Evolutionary conservation across 2,888 invertebrate species (phyloP), one percentile per base, ranked within the genome.

Genomic region (Norana najaformis): DNA sequence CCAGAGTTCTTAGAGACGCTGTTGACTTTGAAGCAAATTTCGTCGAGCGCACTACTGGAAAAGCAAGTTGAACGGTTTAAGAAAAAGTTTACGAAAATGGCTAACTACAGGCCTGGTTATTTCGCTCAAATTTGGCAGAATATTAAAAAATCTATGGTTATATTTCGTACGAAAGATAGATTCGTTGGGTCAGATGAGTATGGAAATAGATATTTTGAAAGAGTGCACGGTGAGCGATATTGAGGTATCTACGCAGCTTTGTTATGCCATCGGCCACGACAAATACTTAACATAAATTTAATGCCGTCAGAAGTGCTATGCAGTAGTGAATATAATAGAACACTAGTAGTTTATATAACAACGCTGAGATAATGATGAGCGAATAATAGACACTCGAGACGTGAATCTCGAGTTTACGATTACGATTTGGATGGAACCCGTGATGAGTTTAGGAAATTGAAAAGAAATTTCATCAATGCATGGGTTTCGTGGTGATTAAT

Each of bases 151-250:
- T 85, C 85, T 30, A 35, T 85, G 85, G 35, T 85, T 35, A 85
- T 85, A 36, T 35, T 36, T 85, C 85, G 85, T 35, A 85, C 85
- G 36, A 85, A 36, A 36, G 85, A 85, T 85, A 36, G 20, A 85
- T 85, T 85, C 36, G 8, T 85, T 18, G 85, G 85, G 6, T 85
- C 85, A 36, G 85, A 85, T 85, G 6, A 85, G 5, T 8, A 36
- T 37, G 85, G 85, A 85, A 85, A 85, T 37, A 35, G 85, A 85
- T 85, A 85, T 37, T 85, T 85, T 85, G 85, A 85, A 37, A 85
- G 85, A 36, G 36, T 37, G 2, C 36, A 85, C 6, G 85, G 85
- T 85, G 36, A 36, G 85, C 85, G 36, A 37, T 85, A 37, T 37
- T 36, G 85, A 23, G 16, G 5, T 14, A 23, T 85, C 20, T 85